Conservation (phyloP, 2,113 vertebrate genomes). For the Okapia johnstoni region DNA sequence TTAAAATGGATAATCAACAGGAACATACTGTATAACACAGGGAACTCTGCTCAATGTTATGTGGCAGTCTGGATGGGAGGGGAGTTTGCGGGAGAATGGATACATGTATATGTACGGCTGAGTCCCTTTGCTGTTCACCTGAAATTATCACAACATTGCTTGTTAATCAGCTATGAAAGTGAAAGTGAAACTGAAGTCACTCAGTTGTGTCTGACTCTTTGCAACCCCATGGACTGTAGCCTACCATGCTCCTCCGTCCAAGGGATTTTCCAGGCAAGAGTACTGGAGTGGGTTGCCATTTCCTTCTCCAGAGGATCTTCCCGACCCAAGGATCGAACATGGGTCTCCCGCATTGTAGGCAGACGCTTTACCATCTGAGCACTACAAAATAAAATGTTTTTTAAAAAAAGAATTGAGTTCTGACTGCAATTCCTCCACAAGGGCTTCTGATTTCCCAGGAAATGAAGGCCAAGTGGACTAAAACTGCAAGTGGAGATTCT, state of each 20-base stretch:
- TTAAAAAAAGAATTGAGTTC: neutral
- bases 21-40: neutral
- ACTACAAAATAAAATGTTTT: neutral
- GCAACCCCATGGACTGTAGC: too few relatives aligned
- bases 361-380: too few relatives aligned
- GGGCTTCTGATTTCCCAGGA: neutral
- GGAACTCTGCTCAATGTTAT: neutral
- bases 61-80: neutral
- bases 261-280: too few relatives aligned
- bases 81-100: neutral
- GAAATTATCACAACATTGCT: neutral
- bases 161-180: neutral
- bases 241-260: too few relatives aligned
- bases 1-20: neutral
- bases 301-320: too few relatives aligned
- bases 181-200: too few relatives aligned
- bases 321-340: too few relatives aligned
- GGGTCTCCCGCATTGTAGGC: too few relatives aligned
- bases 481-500: neutral
- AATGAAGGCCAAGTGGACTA: neutral
- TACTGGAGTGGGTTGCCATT: too few relatives aligned
- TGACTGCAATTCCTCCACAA: neutral
- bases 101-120: neutral
- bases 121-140: neutral
- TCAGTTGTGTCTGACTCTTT: too few relatives aligned